Base-by-base conservation (phyloP, 1,140 invertebrate species). In the Maniola jurtina region DNA sequence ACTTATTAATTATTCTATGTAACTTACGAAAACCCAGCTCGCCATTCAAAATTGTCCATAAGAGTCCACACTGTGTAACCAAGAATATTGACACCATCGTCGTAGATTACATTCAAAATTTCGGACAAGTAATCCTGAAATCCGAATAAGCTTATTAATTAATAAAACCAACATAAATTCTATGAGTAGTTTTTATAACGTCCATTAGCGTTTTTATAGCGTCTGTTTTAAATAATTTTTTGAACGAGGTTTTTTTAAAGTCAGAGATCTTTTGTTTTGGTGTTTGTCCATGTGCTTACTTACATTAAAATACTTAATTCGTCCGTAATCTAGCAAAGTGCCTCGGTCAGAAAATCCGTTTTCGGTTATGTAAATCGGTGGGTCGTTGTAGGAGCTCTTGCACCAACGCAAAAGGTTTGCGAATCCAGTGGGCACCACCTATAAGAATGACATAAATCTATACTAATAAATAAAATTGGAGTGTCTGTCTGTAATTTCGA, bases 21-120 rank as follows among this genome's bases (percentile, higher is more conserved):
- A 36, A 87, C 90, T 90, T 81, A 93, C 92, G 91, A 92, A 76
- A 93, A 94, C 66, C 93, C 94, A 64, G 91, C 92, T 63, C 92
- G 90, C 95, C 95, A 96, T 89, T 96, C 95, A 73, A 95, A 95
- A 79, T 95, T 96, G 75, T 96, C 95, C 92, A 96, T 93, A 25
- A 96, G 81, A 33, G 94, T 95, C 95, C 95, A 96, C 10, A 93
- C 92, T 15, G 94, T 94, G 76, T 96, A 96, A 0, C 93, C 94
- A 33, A 92, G 91, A 0, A 97, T 91, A 69, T 95, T 94, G 9
- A 93, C 94, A 5, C 92, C 92, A 75, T 96, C 94, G 34, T 93
- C 88, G 42, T 93, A 83, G 34, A 91, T 86, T 6, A 88, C 87
- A 76, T 94, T 92, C 52, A 94, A 76, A 11, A 94, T 86, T 76